phyloP scores from a whole-genome alignment of 2,113 vertebrate species.

The Casuarius casuarius region DNA sequence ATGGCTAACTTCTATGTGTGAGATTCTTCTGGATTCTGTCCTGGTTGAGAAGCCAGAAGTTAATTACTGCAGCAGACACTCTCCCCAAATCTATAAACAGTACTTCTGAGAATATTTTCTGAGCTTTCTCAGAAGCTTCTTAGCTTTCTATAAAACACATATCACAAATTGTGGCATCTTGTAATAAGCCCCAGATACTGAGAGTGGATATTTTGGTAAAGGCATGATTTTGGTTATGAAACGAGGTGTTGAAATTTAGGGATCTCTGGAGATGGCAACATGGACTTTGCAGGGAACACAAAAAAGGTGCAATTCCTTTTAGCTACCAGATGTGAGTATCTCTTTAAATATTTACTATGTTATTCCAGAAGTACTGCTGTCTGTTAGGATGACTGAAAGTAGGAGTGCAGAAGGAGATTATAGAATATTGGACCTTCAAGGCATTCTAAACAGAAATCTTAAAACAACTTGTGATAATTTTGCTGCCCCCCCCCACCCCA shows the following conservation, averaged over 20 bases:
- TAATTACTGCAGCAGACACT: neutral
- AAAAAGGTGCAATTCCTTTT: neutral
- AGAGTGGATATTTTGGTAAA: neutral
- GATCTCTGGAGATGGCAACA: neutral
- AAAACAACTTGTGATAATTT: neutral
- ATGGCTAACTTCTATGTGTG: neutral
- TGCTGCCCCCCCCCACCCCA: too few relatives aligned
- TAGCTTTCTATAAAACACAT: neutral
- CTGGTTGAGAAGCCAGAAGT: neutral
- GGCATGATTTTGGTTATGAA: neutral
- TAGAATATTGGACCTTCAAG: neutral
- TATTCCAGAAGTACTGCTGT: neutral
- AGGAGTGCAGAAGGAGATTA: neutral
- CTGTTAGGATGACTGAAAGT: neutral
- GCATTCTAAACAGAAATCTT: neutral
- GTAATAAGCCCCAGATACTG: neutral
- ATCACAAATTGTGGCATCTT: neutral
- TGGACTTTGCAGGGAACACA: neutral
- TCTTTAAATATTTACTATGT: neutral
- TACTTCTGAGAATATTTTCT: neutral
- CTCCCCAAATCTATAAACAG: neutral
- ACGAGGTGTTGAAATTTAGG: neutral
- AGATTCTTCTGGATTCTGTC: neutral
- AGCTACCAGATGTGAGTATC: neutral
- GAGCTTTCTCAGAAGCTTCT: neutral